These are phyloP conservation scores for Anguilla marmorata DNA, from an alignment of 2,797 vertebrate species.

Conservation along the genomic window DNA sequence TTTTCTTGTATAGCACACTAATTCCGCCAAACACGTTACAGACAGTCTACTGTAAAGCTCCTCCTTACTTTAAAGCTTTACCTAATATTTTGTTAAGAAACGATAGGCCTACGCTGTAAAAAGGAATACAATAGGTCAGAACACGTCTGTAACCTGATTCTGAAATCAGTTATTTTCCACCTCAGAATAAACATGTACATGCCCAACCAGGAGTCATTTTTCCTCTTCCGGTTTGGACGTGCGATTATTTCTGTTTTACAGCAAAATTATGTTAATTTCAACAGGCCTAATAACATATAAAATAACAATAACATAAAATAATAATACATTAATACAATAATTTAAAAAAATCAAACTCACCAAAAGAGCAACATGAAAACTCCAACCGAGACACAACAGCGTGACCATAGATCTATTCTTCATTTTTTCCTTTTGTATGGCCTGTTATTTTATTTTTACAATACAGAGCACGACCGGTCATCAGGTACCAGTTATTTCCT, in stretches of 20 bases:
- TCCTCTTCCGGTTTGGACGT: neutral
- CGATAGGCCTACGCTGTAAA: neutral
- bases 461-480: neutral
- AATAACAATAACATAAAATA: too few relatives aligned
- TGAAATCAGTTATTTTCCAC: neutral
- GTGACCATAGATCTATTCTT: neutral
- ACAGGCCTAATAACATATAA: too few relatives aligned
- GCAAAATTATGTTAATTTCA: too few relatives aligned
- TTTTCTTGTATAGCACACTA: too few relatives aligned
- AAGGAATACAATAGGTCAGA: neutral
- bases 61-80: neutral
- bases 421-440: neutral
- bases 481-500: neutral
- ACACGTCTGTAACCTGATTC: neutral
- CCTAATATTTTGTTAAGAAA: neutral
- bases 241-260: neutral
- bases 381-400: slow-evolving; percentile 23
- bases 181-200: neutral
- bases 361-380: slow-evolving; percentile 11
- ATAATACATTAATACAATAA: too few relatives aligned
- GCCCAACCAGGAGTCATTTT: neutral
- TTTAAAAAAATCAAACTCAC: slow-evolving; percentile 19
- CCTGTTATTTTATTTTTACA: neutral
- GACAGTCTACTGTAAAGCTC: neutral
- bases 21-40: too few relatives aligned